A percentile compares a stretch with the other conserved stretches of the same genome.
These are phyloP conservation scores for Neuroterus valhalla DNA, from an alignment of 1,140 invertebrate genomes.

Conservation along the genomic window DNA sequence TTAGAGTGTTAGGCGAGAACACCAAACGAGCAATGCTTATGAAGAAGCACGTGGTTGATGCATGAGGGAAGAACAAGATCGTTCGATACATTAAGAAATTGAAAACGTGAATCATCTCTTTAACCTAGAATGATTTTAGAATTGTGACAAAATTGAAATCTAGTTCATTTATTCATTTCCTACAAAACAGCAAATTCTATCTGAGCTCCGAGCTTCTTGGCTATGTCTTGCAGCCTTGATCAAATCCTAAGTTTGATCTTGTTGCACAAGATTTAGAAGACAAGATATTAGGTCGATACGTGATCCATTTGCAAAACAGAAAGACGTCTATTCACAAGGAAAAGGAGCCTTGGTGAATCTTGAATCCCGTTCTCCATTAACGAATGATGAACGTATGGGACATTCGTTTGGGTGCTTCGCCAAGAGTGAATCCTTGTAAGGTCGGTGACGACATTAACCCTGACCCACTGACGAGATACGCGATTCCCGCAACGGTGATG, in stretches of 20 bases:
- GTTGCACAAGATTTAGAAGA: not conserved
- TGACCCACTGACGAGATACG: conserved; percentile 50
- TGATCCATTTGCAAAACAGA: conserved; percentile 21
- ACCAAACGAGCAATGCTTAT: not conserved
- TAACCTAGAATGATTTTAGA: no score
- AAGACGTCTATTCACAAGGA: conserved; percentile 5
- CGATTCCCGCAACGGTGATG: conserved; percentile 28
- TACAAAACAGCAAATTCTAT: no score
- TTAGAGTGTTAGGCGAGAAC: conserved; percentile 19
- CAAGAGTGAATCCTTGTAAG: conserved; percentile 54
- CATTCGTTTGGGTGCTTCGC: conserved; percentile 39
- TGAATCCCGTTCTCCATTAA: conserved; percentile 11
- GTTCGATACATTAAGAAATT: not conserved
- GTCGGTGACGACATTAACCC: conserved; percentile 53
- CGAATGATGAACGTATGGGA: conserved; percentile 14
- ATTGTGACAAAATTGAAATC: no score
- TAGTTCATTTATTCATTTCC: no score
- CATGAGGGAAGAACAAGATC: not conserved
- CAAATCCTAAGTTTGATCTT: not conserved
- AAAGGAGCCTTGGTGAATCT: conserved; percentile 11
- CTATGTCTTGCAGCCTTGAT: not conserved
- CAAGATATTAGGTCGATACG: not conserved
- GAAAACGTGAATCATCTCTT: no score
- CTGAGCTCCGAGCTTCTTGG: no score
- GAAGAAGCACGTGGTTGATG: not conserved